These are phyloP conservation scores for Lutjanus campechanus DNA, from an alignment of 2,797 vertebrate genomes.

Conservation along the genomic window DNA sequence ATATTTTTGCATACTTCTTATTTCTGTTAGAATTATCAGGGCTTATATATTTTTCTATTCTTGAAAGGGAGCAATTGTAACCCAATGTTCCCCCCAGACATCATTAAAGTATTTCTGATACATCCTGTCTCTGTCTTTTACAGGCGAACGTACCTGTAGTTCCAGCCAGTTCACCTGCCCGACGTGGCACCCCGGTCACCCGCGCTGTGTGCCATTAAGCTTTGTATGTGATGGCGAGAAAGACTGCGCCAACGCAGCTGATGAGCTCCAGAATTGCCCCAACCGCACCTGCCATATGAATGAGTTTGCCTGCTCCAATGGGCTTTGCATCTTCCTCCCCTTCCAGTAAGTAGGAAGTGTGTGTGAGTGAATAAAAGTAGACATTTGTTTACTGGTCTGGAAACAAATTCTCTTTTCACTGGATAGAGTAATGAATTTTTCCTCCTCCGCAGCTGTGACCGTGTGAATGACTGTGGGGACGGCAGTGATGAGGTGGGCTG, in stretches of 20 bases:
- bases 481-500: slow-evolving; percentile 92
- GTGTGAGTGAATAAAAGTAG: background rate
- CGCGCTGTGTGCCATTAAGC: slow-evolving; percentile 87
- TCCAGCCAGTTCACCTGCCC: slow-evolving; percentile 89
- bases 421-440: slow-evolving; percentile 2
- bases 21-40: too few relatives aligned
- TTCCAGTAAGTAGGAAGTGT: slow-evolving; percentile 84
- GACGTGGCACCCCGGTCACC: slow-evolving; percentile 79
- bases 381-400: background rate
- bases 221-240: slow-evolving; percentile 93
- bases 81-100: too few relatives aligned
- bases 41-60: too few relatives aligned
- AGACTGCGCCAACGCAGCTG: slow-evolving; percentile 90
- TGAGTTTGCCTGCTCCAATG: slow-evolving; percentile 92
- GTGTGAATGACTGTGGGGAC: slow-evolving; percentile 94
- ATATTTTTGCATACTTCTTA: too few relatives aligned
- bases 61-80: too few relatives aligned
- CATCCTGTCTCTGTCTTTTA: slow-evolving; percentile 25
- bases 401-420: background rate
- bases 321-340: slow-evolving; percentile 86
- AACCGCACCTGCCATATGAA: slow-evolving; percentile 88
- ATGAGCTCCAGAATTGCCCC: slow-evolving; percentile 94
- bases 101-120: too few relatives aligned
- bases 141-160: slow-evolving; percentile 88
- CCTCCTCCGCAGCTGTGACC: slow-evolving; percentile 88